Evolutionary conservation across 2,113 vertebrate genomes (phyloP).

Genomic region (Sapayoa aenigma): DNA sequence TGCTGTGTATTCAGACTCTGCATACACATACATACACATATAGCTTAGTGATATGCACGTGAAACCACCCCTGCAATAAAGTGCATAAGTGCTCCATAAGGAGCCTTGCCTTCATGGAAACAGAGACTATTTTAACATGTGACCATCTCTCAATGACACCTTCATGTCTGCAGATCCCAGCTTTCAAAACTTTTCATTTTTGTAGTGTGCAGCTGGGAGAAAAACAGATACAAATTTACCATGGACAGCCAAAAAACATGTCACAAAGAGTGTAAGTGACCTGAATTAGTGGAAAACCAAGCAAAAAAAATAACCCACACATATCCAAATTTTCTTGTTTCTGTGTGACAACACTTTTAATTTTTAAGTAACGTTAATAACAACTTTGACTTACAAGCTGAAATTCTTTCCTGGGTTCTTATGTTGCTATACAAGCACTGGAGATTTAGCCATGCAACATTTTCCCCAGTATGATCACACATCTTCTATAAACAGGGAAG

Average conservation of each 20-base stretch:
- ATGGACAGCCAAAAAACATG: not conserved
- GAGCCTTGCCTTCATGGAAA: not conserved
- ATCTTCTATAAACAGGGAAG: not conserved
- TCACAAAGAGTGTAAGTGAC: not conserved
- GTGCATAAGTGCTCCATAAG: not conserved
- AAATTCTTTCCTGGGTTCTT: not conserved
- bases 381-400: not conserved
- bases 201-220: not conserved
- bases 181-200: not conserved
- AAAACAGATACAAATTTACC: not conserved
- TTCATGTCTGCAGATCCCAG: not conserved
- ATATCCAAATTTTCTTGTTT: not conserved
- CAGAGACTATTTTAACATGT: not conserved
- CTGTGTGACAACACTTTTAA: not conserved
- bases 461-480: not conserved
- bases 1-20: not conserved
- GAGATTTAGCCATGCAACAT: not conserved
- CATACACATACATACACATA: not conserved
- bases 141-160: not conserved
- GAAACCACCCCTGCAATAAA: not conserved
- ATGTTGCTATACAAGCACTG: not conserved
- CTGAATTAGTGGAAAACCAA: not conserved
- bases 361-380: not conserved
- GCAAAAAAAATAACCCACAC: not conserved
- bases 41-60: accelerated